These are phyloP conservation scores for Aleiodes sp. DNA, from an alignment of 1,140 invertebrate species.

Conservation along the genomic window DNA sequence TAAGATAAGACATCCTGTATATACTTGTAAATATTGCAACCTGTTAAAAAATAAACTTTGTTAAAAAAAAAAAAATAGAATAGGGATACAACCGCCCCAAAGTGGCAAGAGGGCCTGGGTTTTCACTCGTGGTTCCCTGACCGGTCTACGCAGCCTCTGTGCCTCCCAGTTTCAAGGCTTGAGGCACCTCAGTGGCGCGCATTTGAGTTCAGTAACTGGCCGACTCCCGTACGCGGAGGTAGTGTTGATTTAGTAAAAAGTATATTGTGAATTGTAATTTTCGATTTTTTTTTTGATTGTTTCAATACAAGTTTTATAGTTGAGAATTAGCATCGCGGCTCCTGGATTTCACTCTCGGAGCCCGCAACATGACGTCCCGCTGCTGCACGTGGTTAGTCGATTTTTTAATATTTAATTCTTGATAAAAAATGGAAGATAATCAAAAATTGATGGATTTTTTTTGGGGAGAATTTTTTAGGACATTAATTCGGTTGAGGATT, in stretches of 20 bases:
- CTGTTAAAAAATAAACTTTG: no score
- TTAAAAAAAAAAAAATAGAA: constrained; percentile 6
- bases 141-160: constrained; percentile 47
- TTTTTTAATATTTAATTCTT: not conserved
- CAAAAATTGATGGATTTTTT: not conserved
- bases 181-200: constrained; percentile 50
- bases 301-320: not conserved
- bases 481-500: no score
- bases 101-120: not conserved
- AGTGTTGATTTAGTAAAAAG: constrained; percentile 43
- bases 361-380: constrained; percentile 51
- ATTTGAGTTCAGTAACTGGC: constrained; percentile 60
- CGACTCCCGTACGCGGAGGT: constrained; percentile 61
- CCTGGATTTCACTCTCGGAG: constrained; percentile 37
- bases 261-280: not conserved
- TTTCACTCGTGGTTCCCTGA: constrained; percentile 48
- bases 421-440: no score
- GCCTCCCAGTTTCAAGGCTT: constrained; percentile 4
- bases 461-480: not conserved
- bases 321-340: constrained; percentile 23
- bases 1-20: no score
- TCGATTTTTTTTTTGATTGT: not conserved
- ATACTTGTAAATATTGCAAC: no score
- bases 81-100: not conserved
- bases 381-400: constrained; percentile 60